Base-by-base conservation (phyloP, 35 echinoderm and acorn worm species). In the Amphiura filiformis region DNA sequence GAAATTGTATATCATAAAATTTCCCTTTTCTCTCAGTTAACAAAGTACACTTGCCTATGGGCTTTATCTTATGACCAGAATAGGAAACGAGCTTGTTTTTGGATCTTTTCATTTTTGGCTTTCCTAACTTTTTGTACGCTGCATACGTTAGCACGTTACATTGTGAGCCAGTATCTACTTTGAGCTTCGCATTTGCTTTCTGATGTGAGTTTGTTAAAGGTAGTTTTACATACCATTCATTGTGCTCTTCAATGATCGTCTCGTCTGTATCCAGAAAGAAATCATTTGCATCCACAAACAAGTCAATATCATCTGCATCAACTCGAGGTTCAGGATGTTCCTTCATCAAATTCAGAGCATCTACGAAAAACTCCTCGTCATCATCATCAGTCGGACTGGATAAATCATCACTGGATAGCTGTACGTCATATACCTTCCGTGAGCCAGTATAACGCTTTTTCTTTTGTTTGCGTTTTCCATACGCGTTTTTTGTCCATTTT, bases 121-220 rank as follows among this genome's bases (percentile, higher is more conserved):
- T 85, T 0, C 76, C 34, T 13, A 34, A 18, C 57, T 91, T 85
- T n/a, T 41, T 79, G 34, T 13, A 78, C 15, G 22, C 49, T 22
- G 11, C 3, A n/a, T 13, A 37, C 64, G 75, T 22, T 78, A 13
- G 11, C 39, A 23, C 70, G 78, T 78, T 76, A 82, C 75, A 23
- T n/a, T 91, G 87, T 34, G 87, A 79, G 17, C 78, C 79, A 7
- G 87, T 83, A 35, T 89, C 87, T 39, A 83, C 17, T 83, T 89
- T 84, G 31, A 84, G 34, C 15, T 83, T 79, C 18, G 17, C 61
- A 0, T 70, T 65, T 37, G 40, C 57, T 0, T 36, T 34, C 1
- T 38, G 88, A 83, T 82, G 20, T 78, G 15, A 18, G 78, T 81
- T 42, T 88, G 82, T 56, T 91, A 81, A 37, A 83, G 82, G 26